Conservation (phyloP, 1,140 invertebrate species). For the Phortica variegata region DNA sequence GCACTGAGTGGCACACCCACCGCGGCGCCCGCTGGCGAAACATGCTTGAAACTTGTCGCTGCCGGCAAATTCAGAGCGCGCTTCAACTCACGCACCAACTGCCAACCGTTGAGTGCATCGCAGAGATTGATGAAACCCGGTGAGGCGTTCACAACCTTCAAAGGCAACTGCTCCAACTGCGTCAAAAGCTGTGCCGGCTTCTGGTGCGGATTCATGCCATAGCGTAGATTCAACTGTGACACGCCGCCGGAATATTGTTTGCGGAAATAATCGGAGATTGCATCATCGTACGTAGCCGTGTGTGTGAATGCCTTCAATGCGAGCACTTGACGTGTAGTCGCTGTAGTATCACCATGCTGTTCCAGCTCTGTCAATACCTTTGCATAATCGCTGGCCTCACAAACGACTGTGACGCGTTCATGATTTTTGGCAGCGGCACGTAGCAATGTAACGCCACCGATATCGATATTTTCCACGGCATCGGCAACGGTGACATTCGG, state of each 20-base stretch:
- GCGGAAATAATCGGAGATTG: constrained; percentile 95
- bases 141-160: constrained; percentile 90
- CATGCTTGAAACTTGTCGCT: constrained; percentile 97
- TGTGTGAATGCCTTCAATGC: constrained; percentile 94
- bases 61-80: constrained; percentile 79
- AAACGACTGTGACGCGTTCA: constrained; percentile 89
- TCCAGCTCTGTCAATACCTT: constrained; percentile 73
- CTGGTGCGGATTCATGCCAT: constrained; percentile 98
- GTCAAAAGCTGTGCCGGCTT: constrained; percentile 94
- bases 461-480: constrained; percentile 98
- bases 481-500: constrained; percentile 79
- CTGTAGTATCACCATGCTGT: constrained; percentile 64
- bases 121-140: constrained; percentile 95
- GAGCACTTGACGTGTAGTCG: constrained; percentile 73
- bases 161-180: constrained; percentile 75
- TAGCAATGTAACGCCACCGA: constrained; percentile 92
- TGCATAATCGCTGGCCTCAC: constrained; percentile 89
- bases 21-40: constrained; percentile 94
- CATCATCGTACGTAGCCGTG: constrained; percentile 90
- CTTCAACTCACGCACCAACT: constrained; percentile 89
- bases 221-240: constrained; percentile 83
- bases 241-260: constrained; percentile 79
- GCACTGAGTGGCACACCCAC: constrained; percentile 76
- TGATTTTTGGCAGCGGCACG: constrained; percentile 98
- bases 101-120: constrained; percentile 96